These are phyloP conservation scores for Sylvilagus bachmani DNA, from an alignment of 2,113 vertebrate genomes.

Conservation along the genomic window DNA sequence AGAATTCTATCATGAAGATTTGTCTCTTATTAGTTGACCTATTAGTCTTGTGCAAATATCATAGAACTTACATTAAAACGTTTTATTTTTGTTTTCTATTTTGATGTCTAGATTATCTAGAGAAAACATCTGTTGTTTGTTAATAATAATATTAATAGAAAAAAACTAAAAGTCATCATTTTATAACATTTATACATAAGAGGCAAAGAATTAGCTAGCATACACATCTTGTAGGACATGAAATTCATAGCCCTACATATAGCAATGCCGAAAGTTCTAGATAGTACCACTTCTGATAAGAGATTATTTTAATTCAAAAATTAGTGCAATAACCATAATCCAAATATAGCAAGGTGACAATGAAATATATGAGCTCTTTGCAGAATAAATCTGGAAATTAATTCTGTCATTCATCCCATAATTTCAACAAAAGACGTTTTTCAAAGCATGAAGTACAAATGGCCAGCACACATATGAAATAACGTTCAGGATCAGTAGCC, in stretches of 20 bases:
- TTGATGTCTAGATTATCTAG: neutral
- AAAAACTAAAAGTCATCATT: neutral
- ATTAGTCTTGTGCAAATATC: neutral
- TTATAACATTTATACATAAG: neutral
- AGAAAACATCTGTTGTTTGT: neutral
- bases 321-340: neutral
- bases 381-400: neutral
- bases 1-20: neutral
- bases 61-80: neutral
- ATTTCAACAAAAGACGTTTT: conserved; percentile 1
- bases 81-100: conserved; percentile 22
- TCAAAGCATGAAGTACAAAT: too few species aligned
- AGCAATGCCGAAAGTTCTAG: neutral
- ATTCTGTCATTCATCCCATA: neutral
- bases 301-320: neutral
- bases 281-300: neutral
- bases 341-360: neutral
- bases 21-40: neutral
- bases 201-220: neutral
- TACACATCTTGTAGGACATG: neutral
- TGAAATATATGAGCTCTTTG: neutral
- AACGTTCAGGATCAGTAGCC: too few species aligned
- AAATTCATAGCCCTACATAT: neutral
- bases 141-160: neutral
- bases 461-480: too few species aligned